These are phyloP conservation scores for Hapalemur alaotrensis DNA, from an alignment of 2,797 vertebrate species.

Conservation along the genomic window DNA sequence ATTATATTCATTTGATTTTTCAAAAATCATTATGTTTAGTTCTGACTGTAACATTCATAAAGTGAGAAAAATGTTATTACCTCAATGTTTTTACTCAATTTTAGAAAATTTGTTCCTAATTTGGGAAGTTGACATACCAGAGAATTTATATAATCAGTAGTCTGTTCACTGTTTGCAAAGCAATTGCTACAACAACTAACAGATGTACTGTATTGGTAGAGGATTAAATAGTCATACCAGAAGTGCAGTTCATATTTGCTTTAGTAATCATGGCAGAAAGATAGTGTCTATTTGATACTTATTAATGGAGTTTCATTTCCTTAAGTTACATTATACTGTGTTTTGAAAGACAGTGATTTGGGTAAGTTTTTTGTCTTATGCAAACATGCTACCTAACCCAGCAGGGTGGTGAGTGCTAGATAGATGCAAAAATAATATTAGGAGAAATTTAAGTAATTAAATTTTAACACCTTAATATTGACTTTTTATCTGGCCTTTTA, in stretches of 20 bases:
- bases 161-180: constrained; percentile 10
- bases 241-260: constrained; percentile 25
- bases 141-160: not conserved
- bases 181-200: not conserved
- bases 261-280: not conserved
- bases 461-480: not conserved
- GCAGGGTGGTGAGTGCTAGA: not conserved
- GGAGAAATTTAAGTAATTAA: not conserved
- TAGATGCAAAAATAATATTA: not conserved
- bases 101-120: not conserved
- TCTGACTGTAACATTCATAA: not conserved
- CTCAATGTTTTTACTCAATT: not conserved
- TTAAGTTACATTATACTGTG: not conserved
- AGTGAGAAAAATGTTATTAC: not conserved
- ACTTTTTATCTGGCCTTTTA: not conserved
- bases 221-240: not conserved
- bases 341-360: not conserved
- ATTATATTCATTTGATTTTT: not conserved
- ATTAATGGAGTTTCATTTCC: not conserved
- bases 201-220: not conserved
- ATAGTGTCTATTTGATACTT: not conserved
- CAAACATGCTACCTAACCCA: not conserved
- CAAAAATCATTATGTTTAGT: not conserved
- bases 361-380: not conserved
- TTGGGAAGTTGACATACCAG: not conserved